Conservation (phyloP, 2,888 invertebrate genomes). For the Oxycera nigricornis region DNA sequence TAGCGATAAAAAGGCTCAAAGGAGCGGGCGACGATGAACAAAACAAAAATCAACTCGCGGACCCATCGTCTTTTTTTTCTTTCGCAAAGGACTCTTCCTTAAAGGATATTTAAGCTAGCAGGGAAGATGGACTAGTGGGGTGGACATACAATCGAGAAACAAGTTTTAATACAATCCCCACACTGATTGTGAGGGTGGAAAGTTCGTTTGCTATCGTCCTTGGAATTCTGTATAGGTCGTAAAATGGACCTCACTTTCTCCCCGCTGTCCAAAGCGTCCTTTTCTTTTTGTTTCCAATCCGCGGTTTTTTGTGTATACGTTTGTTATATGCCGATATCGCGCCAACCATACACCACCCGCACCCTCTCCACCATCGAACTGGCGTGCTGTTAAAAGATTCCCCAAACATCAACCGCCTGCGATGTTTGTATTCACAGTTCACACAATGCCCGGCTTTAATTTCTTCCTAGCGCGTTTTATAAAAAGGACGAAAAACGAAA, state of each 20-base stretch:
- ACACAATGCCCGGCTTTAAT: background rate
- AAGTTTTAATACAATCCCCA: background rate
- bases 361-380: background rate
- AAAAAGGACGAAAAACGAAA: background rate
- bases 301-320: background rate
- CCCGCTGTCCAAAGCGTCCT: background rate
- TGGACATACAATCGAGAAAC: background rate
- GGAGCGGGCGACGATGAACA: background rate
- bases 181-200: background rate
- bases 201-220: background rate
- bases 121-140: background rate
- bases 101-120: background rate
- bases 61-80: background rate
- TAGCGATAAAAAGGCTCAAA: constrained; percentile 2
- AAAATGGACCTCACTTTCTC: too few species aligned
- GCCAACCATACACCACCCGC: background rate
- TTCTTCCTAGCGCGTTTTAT: background rate
- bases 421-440: background rate
- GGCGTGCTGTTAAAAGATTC: background rate
- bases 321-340: background rate
- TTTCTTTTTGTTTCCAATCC: background rate
- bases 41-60: background rate
- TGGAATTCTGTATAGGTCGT: background rate
- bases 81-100: background rate
- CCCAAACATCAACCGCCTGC: background rate